Percentiles rank a stretch among this genome's conserved stretches.
Conservation (phyloP, 1,140 invertebrate genomes). For the Scaptomyza montana region DNA sequence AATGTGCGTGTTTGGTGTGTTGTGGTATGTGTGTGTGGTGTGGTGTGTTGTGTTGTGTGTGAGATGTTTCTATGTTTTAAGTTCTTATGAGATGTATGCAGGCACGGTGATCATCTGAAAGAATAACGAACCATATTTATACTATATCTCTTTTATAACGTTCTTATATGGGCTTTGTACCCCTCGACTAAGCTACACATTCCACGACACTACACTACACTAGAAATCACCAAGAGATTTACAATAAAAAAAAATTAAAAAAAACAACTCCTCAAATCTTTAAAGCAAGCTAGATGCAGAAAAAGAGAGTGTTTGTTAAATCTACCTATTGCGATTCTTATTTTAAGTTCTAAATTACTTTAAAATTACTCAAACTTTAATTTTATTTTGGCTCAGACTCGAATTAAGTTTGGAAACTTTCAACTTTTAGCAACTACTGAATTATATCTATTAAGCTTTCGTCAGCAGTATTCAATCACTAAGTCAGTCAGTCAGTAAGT, state of each 20-base stretch:
- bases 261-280: too few species aligned
- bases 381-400: not conserved
- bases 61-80: constrained; percentile 24
- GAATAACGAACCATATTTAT: constrained; percentile 70
- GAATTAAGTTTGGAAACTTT: not conserved
- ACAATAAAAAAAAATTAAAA: not conserved
- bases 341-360: not conserved
- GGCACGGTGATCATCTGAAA: constrained; percentile 78
- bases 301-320: too few species aligned
- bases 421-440: too few species aligned
- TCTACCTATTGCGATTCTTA: not conserved
- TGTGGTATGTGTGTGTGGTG: constrained; percentile 22
- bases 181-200: constrained; percentile 32
- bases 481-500: too few species aligned
- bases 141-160: constrained; percentile 46
- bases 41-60: constrained; percentile 13
- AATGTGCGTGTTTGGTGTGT: constrained; percentile 8
- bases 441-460: too few species aligned
- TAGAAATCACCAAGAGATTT: not conserved
- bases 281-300: too few species aligned
- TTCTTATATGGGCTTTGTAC: constrained; percentile 10
- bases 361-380: not conserved
- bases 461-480: too few species aligned
- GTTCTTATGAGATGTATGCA: constrained; percentile 75
- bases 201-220: constrained; percentile 5